Evolutionary conservation across 2,113 vertebrate genomes (phyloP), one percentile per base, ranked within the genome.

Genomic region (Dicentrarchus labrax): DNA sequence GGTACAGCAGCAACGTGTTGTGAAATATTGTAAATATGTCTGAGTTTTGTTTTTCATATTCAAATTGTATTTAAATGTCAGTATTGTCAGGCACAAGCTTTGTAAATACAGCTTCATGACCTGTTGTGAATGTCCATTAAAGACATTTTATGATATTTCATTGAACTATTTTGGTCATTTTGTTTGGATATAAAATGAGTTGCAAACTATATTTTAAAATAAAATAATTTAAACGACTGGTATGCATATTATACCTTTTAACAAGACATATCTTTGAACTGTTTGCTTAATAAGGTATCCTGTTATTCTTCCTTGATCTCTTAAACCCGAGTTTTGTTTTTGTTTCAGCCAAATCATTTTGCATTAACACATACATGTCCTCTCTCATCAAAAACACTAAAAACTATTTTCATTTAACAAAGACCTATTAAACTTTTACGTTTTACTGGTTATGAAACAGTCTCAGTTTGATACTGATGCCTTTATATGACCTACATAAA

Each of bases 1-100:
- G 19, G 43, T 53, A n/a, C 38, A n/a, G 24, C 50, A 71, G 8
- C 22, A 24, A n/a, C 8, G 4, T 72, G 9, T 36, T 61, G 53
- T 77, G 22, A 21, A 68, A 43, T 51, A 5, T 61, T 86, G 84
- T 84, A 80, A 73, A 84, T 86, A 66, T 67, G 21, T 72, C 13
- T 36, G 21, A 19, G 17, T 21, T 50, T 80, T 81, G 15, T 72
- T 68, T 77, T 72, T 80, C 45, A 74, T 82, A 50, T 76, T 66
- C 24, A 78, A 75, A 78, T 8, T 81, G 16, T 68, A 43, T 74
- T 68, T 16, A 74, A 59, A 60, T n/a, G 12, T 74, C 13, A 48
- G 19, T 72, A 4, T 47, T 13, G 45, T 47, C 12, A 47, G 45
- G 45, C 12, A 13, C 9, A 17, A 3, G 50, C 24, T 77, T 79